These are phyloP conservation scores for Tachuris rubrigastra DNA, from an alignment of 2,113 vertebrate genomes.

Conservation along the genomic window DNA sequence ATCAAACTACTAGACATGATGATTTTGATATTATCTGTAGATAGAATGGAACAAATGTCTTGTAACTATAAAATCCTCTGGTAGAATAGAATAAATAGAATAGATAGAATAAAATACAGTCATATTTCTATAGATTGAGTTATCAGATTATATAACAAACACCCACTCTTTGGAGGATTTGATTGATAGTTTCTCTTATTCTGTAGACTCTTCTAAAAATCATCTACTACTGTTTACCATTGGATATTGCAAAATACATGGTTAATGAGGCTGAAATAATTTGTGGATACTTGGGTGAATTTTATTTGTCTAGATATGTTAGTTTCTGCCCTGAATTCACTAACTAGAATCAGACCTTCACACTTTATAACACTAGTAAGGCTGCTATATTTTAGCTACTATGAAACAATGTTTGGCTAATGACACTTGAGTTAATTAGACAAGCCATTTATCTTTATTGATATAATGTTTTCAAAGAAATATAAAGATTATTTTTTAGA, in stretches of 20 bases:
- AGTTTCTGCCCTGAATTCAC: neutral
- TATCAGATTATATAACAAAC: neutral
- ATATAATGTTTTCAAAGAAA: neutral
- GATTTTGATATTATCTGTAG: accelerated
- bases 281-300: neutral
- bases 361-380: neutral
- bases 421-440: neutral
- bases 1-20: neutral
- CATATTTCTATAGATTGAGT: neutral
- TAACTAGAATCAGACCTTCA: neutral
- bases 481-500: neutral
- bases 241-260: neutral
- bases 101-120: neutral
- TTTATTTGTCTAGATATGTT: neutral
- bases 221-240: neutral
- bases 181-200: neutral
- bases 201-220: neutral
- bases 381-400: neutral
- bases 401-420: neutral
- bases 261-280: neutral
- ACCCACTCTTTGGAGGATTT: neutral
- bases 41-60: neutral
- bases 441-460: neutral
- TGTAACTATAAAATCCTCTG: neutral
- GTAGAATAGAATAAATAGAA: too few relatives aligned